Percentiles rank a stretch among this genome's conserved stretches.
Conservation (phyloP, 1,140 invertebrate species). For the Matsumurasca onukii region DNA sequence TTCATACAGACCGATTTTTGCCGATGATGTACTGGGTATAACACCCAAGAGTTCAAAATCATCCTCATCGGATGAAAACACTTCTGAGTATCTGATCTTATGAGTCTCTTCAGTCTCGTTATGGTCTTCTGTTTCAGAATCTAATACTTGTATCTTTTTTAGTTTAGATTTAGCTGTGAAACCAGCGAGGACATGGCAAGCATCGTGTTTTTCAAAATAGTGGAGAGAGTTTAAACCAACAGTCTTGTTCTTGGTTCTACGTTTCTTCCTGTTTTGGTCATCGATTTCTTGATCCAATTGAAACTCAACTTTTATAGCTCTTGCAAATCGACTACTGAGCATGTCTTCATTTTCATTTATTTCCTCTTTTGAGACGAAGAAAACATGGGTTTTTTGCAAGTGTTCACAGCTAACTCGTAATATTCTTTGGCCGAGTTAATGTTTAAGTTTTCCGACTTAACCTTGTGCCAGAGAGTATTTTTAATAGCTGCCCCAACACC, state of each 20-base stretch:
- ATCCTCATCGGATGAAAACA: no score
- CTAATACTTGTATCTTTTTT: background rate
- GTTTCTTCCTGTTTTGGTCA: background rate
- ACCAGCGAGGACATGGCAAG: background rate
- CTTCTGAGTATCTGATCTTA: no score
- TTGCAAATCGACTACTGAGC: background rate
- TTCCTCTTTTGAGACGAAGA: background rate
- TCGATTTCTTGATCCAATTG: background rate
- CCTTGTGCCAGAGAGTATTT: background rate
- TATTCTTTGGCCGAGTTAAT: conserved; percentile 14
- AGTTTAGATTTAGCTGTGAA: background rate
- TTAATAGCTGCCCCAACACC: background rate
- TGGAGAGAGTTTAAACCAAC: background rate
- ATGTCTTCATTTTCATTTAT: conserved; percentile 9
- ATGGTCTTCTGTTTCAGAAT: background rate
- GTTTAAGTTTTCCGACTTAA: conserved; percentile 3
- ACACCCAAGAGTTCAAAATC: no score
- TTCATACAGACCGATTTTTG: no score
- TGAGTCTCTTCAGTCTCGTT: background rate
- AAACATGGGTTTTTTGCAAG: background rate
- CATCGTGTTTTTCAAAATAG: background rate
- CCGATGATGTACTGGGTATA: no score
- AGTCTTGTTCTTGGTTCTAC: background rate
- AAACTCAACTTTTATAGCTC: background rate
- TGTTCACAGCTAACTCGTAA: background rate